Base-by-base conservation (phyloP, 1,140 invertebrate genomes). In the Drosophila elegans region DNA sequence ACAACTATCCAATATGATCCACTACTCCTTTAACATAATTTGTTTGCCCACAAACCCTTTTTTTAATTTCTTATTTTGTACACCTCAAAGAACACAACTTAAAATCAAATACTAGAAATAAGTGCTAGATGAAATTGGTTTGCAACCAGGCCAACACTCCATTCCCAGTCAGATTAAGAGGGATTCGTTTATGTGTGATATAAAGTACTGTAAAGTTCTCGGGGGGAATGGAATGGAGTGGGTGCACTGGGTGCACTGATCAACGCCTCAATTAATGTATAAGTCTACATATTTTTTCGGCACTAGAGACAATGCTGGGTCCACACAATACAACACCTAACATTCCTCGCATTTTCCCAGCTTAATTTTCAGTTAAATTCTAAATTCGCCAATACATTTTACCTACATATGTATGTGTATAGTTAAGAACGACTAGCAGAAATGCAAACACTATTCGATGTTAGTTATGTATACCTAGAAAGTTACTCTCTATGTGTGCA, bases 401-500 rank as follows among this genome's bases (percentile, higher is more conserved):
- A 46, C 16, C 13, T 53, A 46, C 16, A 12, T 53, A 38, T 27
- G n/a, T 53, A 38, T 27, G n/a, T 69, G 67, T 71, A 71, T 71
- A 71, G 68, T 71, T 71, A 71, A 71, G 68, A 69, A 39, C 49
- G 21, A 51, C 5, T 61, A 54, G 57, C 57, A 54, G 57, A 48
- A 48, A 46, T 46, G 60, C 25, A 44, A 36, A 51, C 60, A 42
- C 60, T n/a, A 67, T 68, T 53, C 32, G 38, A 68, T 63, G 60
- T 68, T 68, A 68, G 64, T 66, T 68, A 66, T 45, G 52, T 55
- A 77, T 76, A 53, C 48, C 34, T 76, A 68, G 62, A 52, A 55
- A 62, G 54, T 54, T 69, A 71, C 67, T 69, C 52, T 61, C 51
- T 44, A 67, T 80, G 63, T 78, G 73, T 76, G 74, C 74, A 76